phyloP scores from a whole-genome alignment of 92 coral and sea anemone genomes.

The Palythoa grandis region DNA sequence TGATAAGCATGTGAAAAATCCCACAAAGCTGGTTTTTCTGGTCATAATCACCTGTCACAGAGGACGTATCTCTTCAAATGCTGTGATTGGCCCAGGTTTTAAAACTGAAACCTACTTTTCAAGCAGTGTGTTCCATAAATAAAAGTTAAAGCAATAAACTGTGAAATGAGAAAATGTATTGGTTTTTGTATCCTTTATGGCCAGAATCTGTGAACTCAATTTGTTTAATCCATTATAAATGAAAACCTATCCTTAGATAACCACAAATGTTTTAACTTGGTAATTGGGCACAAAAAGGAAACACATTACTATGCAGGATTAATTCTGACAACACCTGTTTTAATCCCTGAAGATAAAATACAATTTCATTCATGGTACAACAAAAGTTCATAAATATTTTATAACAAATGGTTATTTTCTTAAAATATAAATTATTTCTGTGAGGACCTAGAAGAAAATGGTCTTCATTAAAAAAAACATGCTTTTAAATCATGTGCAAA shows the following conservation, averaged over 20 bases:
- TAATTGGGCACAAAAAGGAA: background rate
- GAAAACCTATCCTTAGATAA: background rate
- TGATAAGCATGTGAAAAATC: conserved; percentile 61
- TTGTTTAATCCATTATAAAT: background rate
- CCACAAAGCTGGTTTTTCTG: conserved; percentile 33
- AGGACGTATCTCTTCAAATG: background rate
- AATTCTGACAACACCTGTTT: background rate
- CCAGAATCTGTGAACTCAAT: background rate
- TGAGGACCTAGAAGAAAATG: background rate
- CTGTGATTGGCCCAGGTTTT: background rate
- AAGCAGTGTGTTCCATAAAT: background rate
- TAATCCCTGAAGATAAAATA: background rate
- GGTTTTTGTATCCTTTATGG: background rate
- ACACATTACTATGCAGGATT: background rate
- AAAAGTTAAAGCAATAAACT: background rate
- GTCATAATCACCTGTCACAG: conserved; percentile 41
- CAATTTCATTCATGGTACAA: background rate
- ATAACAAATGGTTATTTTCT: background rate
- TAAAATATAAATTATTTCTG: background rate
- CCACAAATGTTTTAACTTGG: background rate
- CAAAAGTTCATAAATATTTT: background rate
- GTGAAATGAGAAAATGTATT: background rate
- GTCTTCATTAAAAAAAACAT: background rate
- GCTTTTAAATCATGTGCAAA: background rate
- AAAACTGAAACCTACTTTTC: background rate